Evolutionary conservation across 2,113 vertebrate species (phyloP), one percentile per base, ranked within the genome.

Genomic region (Salvelinus namaycush): DNA sequence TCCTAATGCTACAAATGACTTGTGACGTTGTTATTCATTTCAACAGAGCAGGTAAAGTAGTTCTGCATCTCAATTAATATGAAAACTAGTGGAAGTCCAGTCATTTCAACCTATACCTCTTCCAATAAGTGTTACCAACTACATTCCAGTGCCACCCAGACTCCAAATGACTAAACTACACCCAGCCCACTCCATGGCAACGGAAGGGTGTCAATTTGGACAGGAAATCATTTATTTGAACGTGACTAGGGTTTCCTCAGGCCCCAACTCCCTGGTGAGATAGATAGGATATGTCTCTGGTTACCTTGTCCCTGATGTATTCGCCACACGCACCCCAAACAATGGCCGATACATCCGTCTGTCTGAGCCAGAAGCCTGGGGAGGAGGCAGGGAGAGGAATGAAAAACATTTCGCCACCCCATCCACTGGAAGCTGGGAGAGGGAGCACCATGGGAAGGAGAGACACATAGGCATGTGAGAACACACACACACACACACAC

Each of bases 171-270:
- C 87, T 90, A 89, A 92, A 87, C 87, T 77, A 83, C 90, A 83
- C 84, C 86, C 79, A 78, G 86, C 80, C 79, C 80, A 82, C 84
- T 79, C 83, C 82, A 76, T 81, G 79, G 85, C 79, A 89, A 88
- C 82, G 83, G 81, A 88, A 88, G 87, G 86, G 87, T 90, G 90
- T 91, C 88, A 87, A 85, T 88, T 87, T 90, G 84, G 86, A 89
- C 78, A 87, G 89, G 88, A 90, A 92, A 87, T 78, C 82, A 89
- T 90, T 90, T 91, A 92, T 92, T 92, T 91, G 79, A 91, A 85
- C 74, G 70, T 89, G 86, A 89, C 84, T 92, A 76, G 59, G 80
- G 84, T 91, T 90, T 88, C 88, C 87, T 89, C 73, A 78, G 26
- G 77, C 77, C 83, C 85, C 68, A 71, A 76, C 79, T 89, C 81